Evolutionary conservation across 2,888 invertebrate genomes (phyloP).

Genomic region (Zonitis immaculata): DNA sequence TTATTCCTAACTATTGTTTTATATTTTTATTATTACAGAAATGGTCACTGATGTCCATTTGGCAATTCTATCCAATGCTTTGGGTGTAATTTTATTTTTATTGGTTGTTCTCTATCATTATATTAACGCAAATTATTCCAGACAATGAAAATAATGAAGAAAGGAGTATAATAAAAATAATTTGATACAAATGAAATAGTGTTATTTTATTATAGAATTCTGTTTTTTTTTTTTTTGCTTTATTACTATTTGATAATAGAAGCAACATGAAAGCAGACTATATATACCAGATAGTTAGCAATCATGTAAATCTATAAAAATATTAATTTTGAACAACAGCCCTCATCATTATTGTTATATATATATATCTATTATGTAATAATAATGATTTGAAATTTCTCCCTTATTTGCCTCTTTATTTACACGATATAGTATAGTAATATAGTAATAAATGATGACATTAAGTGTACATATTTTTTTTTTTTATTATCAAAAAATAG

Average conservation of each 20-base stretch:
- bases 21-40: conserved; percentile 6
- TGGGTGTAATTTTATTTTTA: conserved; percentile 87
- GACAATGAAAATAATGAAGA: conserved; percentile 44
- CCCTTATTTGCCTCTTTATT: too few species aligned
- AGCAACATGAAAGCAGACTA: neutral
- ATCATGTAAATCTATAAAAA: neutral
- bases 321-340: neutral
- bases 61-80: conserved; percentile 91
- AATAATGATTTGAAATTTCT: too few species aligned
- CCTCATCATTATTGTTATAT: neutral
- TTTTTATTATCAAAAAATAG: too few species aligned
- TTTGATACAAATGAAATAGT: too few species aligned
- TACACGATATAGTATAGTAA: too few species aligned
- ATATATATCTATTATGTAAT: too few species aligned
- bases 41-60: conserved; percentile 98
- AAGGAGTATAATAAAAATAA: neutral
- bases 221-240: neutral
- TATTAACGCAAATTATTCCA: conserved; percentile 78
- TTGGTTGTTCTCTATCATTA: conserved; percentile 96
- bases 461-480: too few species aligned
- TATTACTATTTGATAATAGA: neutral
- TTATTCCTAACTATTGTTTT: too few species aligned
- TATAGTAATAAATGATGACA: too few species aligned
- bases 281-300: too few species aligned
- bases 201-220: too few species aligned